Conservation (phyloP, 1,140 invertebrate genomes). For the Lutraria rhynchaena region DNA sequence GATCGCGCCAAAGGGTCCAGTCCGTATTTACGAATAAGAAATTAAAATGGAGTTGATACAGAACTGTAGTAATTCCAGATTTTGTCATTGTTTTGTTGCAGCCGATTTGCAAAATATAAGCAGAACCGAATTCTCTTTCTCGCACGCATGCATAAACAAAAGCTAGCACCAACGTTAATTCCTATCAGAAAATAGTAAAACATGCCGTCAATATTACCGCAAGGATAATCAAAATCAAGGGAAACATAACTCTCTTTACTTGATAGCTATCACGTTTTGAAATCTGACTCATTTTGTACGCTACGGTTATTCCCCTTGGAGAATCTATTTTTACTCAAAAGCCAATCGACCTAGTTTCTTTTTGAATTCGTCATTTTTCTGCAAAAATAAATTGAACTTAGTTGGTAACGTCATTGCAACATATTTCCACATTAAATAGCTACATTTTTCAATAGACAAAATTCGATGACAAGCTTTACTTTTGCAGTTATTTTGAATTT, state of each 20-base stretch:
- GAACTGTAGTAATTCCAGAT: too few relatives aligned
- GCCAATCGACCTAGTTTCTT: slow-evolving; percentile 45
- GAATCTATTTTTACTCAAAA: slow-evolving; percentile 36
- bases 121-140: not conserved
- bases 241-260: not conserved
- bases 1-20: too few relatives aligned
- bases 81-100: too few relatives aligned
- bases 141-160: not conserved
- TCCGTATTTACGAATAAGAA: too few relatives aligned
- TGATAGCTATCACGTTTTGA: not conserved
- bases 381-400: slow-evolving; percentile 20
- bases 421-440: not conserved
- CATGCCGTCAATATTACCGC: not conserved
- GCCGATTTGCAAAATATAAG: not conserved
- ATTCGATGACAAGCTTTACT: slow-evolving; percentile 5
- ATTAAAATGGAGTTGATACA: too few relatives aligned
- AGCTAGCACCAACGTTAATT: not conserved
- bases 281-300: slow-evolving; percentile 30
- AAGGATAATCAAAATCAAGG: not conserved
- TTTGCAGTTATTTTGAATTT: slow-evolving; percentile 44
- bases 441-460: not conserved
- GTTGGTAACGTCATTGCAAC: slow-evolving; percentile 33
- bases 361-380: slow-evolving; percentile 8
- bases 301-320: slow-evolving; percentile 21
- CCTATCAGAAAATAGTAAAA: not conserved